A percentile compares a stretch with the other conserved stretches of the same genome.
Conservation (phyloP, 2,113 vertebrate species). For the Paedocypris sp. region DNA sequence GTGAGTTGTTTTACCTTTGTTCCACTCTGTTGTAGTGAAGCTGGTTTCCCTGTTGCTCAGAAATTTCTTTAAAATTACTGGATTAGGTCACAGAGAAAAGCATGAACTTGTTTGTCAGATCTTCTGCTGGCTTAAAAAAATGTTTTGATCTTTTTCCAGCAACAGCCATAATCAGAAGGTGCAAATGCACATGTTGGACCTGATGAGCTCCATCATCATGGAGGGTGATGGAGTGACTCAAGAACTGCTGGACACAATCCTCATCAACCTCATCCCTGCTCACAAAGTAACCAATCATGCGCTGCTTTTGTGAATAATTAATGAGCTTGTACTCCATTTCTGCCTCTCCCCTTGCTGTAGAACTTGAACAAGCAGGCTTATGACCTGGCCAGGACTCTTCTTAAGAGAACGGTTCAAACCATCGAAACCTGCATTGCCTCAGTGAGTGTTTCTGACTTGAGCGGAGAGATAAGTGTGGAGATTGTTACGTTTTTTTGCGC, state of each 20-base stretch:
- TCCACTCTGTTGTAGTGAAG: background rate
- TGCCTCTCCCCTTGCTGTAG: conserved; percentile 53
- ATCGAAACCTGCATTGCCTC: conserved; percentile 97
- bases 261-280: conserved; percentile 98
- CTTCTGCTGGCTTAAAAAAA: too few relatives aligned
- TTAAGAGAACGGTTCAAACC: conserved; percentile 95
- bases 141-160: conserved; percentile 65
- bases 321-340: background rate
- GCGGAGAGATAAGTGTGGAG: too few relatives aligned
- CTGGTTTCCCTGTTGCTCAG: background rate
- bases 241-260: conserved; percentile 94
- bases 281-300: conserved; percentile 64
- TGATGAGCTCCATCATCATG: conserved; percentile 99
- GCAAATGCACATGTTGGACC: conserved; percentile 98
- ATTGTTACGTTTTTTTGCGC: too few relatives aligned
- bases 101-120: too few relatives aligned
- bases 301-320: background rate
- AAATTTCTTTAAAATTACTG: too few relatives aligned
- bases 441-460: too few relatives aligned
- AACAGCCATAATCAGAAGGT: conserved; percentile 99
- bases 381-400: conserved; percentile 88
- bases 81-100: too few relatives aligned
- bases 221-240: conserved; percentile 98
- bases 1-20: conserved; percentile 60
- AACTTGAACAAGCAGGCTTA: conserved; percentile 98